Conservation (phyloP, 2,113 vertebrate genomes). For the Micronycteris hirsuta region DNA sequence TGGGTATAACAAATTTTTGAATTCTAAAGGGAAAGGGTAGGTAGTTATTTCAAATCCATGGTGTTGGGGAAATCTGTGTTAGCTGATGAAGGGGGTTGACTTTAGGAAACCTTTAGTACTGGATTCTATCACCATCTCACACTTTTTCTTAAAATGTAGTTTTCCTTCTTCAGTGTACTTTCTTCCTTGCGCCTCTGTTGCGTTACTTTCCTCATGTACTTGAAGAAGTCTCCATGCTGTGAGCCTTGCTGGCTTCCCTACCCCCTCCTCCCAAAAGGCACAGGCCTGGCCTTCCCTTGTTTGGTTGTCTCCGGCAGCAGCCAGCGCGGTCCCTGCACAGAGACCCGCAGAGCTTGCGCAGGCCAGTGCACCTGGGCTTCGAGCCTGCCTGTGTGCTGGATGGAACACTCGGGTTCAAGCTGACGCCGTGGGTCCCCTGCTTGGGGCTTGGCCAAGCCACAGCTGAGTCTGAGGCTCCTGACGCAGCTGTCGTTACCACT, state of each 20-base stretch:
- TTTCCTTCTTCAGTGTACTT: background rate
- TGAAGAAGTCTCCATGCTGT: background rate
- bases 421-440: background rate
- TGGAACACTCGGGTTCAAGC: background rate
- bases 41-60: background rate
- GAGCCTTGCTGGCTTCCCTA: background rate
- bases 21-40: background rate
- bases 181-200: background rate
- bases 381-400: background rate
- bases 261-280: background rate
- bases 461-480: background rate
- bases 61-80: background rate
- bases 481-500: rapidly evolving
- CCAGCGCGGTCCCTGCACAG: rapidly evolving
- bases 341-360: background rate
- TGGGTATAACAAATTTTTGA: background rate
- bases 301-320: background rate
- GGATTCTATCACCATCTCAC: background rate
- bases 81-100: background rate
- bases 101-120: background rate
- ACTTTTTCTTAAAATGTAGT: background rate
- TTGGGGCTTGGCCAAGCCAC: background rate
- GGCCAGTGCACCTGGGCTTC: rapidly evolving
- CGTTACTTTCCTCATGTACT: background rate
- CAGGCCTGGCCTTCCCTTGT: background rate